Evolutionary conservation across 2,113 vertebrate genomes (phyloP).

Genomic region (Microcebus lehilahytsara): DNA sequence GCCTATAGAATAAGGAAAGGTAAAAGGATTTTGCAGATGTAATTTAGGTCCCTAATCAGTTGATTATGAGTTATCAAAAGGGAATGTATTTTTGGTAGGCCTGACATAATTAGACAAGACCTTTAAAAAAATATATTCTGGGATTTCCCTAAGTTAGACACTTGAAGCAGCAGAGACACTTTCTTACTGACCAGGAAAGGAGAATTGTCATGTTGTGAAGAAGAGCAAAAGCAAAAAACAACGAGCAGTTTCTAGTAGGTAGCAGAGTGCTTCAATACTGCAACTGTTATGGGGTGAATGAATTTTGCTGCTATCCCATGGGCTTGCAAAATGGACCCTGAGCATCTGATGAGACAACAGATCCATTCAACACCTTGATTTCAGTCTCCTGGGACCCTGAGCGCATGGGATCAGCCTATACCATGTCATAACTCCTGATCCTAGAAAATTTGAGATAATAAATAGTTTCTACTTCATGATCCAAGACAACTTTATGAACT

Average conservation of each 20-base stretch:
- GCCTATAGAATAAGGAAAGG: not conserved
- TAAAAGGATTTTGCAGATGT: not conserved
- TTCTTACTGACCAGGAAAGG: not conserved
- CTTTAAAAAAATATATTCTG: not conserved
- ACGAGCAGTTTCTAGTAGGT: rapidly evolving
- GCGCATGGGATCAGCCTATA: not conserved
- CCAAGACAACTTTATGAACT: not conserved
- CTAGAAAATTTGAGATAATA: not conserved
- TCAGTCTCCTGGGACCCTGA: not conserved
- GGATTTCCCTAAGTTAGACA: not conserved
- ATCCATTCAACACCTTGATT: not conserved
- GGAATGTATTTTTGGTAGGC: not conserved
- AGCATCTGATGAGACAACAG: not conserved
- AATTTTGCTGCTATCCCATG: not conserved
- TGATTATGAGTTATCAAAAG: not conserved
- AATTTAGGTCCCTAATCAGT: not conserved
- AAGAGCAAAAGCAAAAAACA: not conserved
- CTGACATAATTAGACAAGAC: not conserved
- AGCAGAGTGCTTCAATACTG: not conserved
- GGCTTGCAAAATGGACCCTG: not conserved
- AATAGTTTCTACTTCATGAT: not conserved
- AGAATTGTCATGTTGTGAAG: not conserved
- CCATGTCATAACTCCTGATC: not conserved
- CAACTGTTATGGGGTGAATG: not conserved
- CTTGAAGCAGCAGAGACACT: not conserved